Evolutionary conservation across 2,113 vertebrate species (phyloP).

Genomic region (Sylvia atricapilla): DNA sequence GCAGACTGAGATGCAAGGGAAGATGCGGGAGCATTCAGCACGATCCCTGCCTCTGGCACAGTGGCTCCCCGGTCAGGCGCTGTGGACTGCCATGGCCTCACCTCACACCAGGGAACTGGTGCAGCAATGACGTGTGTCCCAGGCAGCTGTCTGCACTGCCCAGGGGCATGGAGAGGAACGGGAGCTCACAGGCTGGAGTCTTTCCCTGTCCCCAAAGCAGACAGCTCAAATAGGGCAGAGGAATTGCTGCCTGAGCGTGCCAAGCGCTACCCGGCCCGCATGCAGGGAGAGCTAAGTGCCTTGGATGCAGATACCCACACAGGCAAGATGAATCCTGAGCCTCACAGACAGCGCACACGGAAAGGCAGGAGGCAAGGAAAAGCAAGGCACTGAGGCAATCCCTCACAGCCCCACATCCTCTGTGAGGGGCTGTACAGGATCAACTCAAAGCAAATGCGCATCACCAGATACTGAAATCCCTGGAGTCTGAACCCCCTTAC

Average conservation of each 20-base stretch:
- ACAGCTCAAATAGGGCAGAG: background rate
- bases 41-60: background rate
- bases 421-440: background rate
- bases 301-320: fast-evolving
- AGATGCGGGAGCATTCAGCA: background rate
- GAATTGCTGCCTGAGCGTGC: background rate
- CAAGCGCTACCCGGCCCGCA: fast-evolving
- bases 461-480: background rate
- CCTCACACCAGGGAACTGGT: background rate
- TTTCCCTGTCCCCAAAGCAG: background rate
- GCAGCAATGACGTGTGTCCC: background rate
- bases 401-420: background rate
- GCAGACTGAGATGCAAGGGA: background rate
- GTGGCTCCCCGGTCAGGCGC: background rate
- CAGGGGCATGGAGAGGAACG: background rate
- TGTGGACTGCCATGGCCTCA: background rate
- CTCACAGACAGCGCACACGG: background rate
- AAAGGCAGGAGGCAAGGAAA: background rate
- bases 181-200: background rate
- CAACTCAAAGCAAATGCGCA: background rate
- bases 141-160: background rate
- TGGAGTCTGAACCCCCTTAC: background rate
- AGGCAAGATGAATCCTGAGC: background rate
- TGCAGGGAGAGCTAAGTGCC: background rate
- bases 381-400: background rate